These are phyloP conservation scores for Thyatira batis DNA, from an alignment of 2,888 invertebrate species.

Conservation along the genomic window DNA sequence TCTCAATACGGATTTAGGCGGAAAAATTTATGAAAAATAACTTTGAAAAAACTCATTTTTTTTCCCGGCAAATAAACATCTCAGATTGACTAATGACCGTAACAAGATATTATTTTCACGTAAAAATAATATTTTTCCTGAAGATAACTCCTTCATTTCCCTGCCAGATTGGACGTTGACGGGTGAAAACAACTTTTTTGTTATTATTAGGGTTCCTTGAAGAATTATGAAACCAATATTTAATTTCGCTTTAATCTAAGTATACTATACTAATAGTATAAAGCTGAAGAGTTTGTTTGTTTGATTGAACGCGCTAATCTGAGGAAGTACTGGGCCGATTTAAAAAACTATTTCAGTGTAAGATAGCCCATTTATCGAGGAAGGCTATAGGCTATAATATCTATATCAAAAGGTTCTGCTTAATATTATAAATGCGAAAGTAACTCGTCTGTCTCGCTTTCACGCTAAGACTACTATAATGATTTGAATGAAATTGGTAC, in stretches of 20 bases:
- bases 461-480: no score
- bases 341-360: no score
- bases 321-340: no score
- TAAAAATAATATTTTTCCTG: neutral
- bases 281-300: no score
- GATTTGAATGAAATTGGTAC: no score
- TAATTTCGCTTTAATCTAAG: neutral
- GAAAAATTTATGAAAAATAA: neutral
- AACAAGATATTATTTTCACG: neutral
- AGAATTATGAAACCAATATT: neutral
- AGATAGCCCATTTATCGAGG: no score
- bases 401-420: no score
- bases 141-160: conserved; percentile 20
- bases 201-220: conserved; percentile 5
- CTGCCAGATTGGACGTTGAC: conserved; percentile 20
- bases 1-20: neutral
- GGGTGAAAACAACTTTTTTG: conserved; percentile 18
- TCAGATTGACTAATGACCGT: conserved; percentile 1
- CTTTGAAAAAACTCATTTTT: neutral
- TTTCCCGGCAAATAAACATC: conserved; percentile 2
- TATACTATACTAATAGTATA: neutral
- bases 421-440: no score
- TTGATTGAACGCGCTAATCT: no score
- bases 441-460: no score
- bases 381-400: no score